Evolutionary conservation across 2,113 vertebrate genomes (phyloP).

Genomic region (Tachycineta bicolor): DNA sequence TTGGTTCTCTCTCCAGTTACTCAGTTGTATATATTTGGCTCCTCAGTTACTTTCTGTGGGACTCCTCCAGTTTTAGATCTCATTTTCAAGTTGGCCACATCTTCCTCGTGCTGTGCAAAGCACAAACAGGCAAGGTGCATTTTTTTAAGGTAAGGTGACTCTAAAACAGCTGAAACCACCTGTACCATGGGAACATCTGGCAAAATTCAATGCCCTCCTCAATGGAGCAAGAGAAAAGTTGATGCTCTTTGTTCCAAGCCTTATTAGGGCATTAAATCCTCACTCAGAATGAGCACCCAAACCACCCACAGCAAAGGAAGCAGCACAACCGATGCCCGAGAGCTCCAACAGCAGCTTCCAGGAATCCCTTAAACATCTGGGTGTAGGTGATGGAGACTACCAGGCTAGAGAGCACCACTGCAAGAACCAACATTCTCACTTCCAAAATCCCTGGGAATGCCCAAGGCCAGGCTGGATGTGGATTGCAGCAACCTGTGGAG

Average conservation of each 20-base stretch:
- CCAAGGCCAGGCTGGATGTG: background rate
- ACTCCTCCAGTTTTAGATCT: background rate
- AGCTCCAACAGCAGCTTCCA: background rate
- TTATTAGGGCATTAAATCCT: background rate
- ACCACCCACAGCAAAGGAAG: background rate
- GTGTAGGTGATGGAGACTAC: background rate
- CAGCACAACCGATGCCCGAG: fast-evolving
- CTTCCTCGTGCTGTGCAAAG: background rate
- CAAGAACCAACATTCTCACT: background rate
- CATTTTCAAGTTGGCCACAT: background rate
- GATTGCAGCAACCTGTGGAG: background rate
- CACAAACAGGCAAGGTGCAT: background rate
- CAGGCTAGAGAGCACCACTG: background rate
- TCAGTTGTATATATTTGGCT: background rate
- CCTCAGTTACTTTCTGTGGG: background rate
- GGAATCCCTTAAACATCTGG: background rate
- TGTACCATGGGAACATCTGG: background rate
- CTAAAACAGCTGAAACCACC: background rate
- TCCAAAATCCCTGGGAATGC: background rate
- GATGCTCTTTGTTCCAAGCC: background rate
- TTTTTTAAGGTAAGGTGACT: background rate
- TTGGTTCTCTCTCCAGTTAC: background rate
- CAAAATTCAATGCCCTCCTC: background rate
- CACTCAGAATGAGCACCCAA: background rate
- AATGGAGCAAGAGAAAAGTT: background rate